Evolutionary conservation across 30 jellyfish, hydroid and myxozoan genomes (phyloP).

Genomic region (Aurelia sp.): DNA sequence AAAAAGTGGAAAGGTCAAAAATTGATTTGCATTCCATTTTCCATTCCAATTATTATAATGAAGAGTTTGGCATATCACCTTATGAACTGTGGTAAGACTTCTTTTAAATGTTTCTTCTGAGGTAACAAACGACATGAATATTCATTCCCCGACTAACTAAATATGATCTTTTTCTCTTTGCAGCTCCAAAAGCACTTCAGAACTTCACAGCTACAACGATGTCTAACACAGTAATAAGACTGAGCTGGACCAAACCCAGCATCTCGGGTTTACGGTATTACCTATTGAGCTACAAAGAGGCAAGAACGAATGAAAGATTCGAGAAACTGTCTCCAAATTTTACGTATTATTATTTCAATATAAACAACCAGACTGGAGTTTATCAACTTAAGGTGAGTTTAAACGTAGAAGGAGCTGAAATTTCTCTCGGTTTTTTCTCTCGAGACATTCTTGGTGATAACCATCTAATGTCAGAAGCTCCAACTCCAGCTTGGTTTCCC

Average conservation of each 20-base stretch:
- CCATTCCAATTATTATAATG: too few species aligned
- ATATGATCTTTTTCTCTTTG: background rate
- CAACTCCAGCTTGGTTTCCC: too few species aligned
- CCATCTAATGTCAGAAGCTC: too few species aligned
- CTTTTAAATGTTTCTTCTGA: background rate
- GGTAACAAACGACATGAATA: background rate
- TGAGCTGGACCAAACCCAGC: background rate
- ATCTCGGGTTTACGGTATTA: background rate
- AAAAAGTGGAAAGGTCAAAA: too few species aligned
- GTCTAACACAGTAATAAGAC: background rate
- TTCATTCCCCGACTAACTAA: too few species aligned
- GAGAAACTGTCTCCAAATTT: conserved; percentile 2
- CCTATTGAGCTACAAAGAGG: background rate
- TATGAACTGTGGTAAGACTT: too few species aligned
- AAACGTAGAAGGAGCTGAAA: too few species aligned
- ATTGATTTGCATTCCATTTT: too few species aligned
- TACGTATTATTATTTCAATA: background rate
- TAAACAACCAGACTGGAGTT: conserved; percentile 4
- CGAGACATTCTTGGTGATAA: too few species aligned
- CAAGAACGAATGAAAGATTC: background rate
- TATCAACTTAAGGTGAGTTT: background rate
- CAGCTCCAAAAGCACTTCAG: conserved; percentile 4
- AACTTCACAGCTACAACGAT: background rate
- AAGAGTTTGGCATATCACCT: too few species aligned
- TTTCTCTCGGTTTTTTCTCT: too few species aligned